These are phyloP conservation scores for Phortica magna DNA, from an alignment of 2,888 invertebrate genomes.

Conservation along the genomic window DNA sequence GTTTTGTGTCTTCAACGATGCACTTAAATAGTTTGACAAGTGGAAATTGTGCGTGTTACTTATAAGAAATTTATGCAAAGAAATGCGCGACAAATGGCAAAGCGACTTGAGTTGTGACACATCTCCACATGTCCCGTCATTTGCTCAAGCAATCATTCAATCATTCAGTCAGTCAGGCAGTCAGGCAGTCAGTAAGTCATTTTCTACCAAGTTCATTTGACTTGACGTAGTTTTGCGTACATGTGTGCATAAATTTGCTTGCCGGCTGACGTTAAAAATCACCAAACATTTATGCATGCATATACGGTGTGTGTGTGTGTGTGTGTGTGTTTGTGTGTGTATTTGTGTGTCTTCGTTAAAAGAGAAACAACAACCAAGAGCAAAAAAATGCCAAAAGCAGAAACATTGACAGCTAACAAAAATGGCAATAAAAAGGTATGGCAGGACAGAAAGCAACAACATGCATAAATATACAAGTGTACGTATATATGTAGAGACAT, in stretches of 20 bases:
- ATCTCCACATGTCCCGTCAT: too few relatives aligned
- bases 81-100: not conserved
- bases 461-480: not conserved
- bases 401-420: constrained; percentile 24
- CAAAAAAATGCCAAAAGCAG: too few relatives aligned
- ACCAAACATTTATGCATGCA: constrained; percentile 11
- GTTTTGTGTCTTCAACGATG: not conserved
- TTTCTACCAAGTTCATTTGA: not conserved
- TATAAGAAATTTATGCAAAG: constrained; percentile 31
- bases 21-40: not conserved
- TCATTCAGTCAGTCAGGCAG: not conserved
- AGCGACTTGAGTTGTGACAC: too few relatives aligned
- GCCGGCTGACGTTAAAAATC: constrained; percentile 14
- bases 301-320: not conserved
- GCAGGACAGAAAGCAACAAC: constrained; percentile 16
- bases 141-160: too few relatives aligned
- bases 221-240: not conserved
- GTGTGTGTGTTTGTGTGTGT: not conserved
- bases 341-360: not conserved
- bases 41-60: constrained; percentile 20
- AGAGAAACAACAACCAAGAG: not conserved
- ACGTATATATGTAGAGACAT: not conserved
- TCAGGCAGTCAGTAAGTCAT: not conserved
- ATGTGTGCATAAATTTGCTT: constrained; percentile 16
- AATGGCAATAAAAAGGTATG: constrained; percentile 22